Percentiles rank a stretch among this genome's conserved stretches.
phyloP scores from a whole-genome alignment of 2,797 vertebrate genomes.

The Urosaurus nigricauda region DNA sequence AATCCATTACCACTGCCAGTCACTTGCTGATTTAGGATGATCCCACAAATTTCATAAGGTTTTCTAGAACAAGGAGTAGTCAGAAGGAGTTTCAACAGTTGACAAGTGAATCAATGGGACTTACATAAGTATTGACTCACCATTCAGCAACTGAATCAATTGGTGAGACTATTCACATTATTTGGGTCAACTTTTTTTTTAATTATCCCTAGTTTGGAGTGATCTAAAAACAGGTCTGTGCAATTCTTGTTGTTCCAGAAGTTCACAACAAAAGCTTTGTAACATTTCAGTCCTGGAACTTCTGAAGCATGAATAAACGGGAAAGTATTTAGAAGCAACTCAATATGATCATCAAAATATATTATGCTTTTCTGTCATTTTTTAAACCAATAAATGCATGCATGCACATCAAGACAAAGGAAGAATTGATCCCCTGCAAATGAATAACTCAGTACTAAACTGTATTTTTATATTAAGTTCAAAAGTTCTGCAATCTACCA shows the following conservation, averaged over 20 bases:
- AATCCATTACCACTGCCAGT: too few relatives aligned
- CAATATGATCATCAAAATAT: constrained; percentile 42
- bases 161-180: too few relatives aligned
- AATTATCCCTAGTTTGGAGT: neutral
- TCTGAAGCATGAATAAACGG: constrained; percentile 53
- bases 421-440: constrained; percentile 47
- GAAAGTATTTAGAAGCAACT: constrained; percentile 50
- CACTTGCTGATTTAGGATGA: too few relatives aligned
- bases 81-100: too few relatives aligned
- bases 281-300: constrained; percentile 41
- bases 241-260: neutral
- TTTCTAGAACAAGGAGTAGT: too few relatives aligned
- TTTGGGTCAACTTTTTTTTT: neutral
- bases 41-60: too few relatives aligned
- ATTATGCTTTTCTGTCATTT: constrained; percentile 53
- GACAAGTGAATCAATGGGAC: too few relatives aligned
- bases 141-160: too few relatives aligned
- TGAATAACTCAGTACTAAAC: constrained; percentile 52
- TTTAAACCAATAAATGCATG: constrained; percentile 37
- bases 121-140: too few relatives aligned
- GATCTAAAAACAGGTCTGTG: neutral
- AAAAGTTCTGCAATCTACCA: constrained; percentile 43
- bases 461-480: constrained; percentile 50
- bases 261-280: constrained; percentile 40
- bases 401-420: constrained; percentile 50